A percentile compares a stretch with the other conserved stretches of the same genome.
phyloP scores from a whole-genome alignment of 1,140 invertebrate genomes.

The Neodiprion pinetum region DNA sequence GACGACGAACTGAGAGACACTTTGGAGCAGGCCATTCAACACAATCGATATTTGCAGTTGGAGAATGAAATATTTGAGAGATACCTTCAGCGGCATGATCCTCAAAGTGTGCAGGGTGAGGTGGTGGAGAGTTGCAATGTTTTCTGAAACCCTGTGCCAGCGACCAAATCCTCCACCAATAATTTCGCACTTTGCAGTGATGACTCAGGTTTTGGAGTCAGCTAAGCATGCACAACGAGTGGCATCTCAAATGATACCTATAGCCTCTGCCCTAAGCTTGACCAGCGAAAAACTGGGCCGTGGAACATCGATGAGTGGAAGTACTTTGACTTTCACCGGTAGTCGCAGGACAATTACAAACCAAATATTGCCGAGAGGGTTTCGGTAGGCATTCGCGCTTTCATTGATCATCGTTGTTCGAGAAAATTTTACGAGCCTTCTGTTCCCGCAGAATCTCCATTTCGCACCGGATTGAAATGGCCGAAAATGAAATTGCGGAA shows the following conservation, averaged over 20 bases:
- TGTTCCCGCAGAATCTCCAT: slow-evolving; percentile 35
- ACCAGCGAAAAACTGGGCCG: slow-evolving; percentile 14
- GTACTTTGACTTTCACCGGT: slow-evolving; percentile 21
- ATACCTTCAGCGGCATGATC: slow-evolving; percentile 38
- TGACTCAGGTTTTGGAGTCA: slow-evolving; percentile 35
- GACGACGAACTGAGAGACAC: slow-evolving; percentile 35
- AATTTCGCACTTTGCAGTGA: slow-evolving; percentile 22
- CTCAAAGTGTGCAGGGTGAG: slow-evolving; percentile 39
- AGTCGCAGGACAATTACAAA: slow-evolving; percentile 22
- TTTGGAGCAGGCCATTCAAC: slow-evolving; percentile 31
- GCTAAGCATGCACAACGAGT: slow-evolving; percentile 30
- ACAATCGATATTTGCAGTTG: slow-evolving; percentile 35
- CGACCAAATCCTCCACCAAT: neutral
- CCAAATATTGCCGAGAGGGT: neutral
- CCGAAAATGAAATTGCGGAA: slow-evolving; percentile 58
- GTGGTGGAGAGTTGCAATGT: neutral
- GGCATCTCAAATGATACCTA: slow-evolving; percentile 10
- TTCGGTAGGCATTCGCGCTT: neutral
- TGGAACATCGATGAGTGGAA: slow-evolving; percentile 24
- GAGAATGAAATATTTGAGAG: slow-evolving; percentile 52
- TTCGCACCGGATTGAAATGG: slow-evolving; percentile 53
- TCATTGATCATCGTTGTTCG: neutral
- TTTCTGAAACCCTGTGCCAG: slow-evolving; percentile 4
- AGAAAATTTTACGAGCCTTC: neutral
- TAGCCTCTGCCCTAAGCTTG: slow-evolving; percentile 26